Conservation (phyloP, 2,888 invertebrate genomes). For the Sinopyrophorus schimmeli region DNA sequence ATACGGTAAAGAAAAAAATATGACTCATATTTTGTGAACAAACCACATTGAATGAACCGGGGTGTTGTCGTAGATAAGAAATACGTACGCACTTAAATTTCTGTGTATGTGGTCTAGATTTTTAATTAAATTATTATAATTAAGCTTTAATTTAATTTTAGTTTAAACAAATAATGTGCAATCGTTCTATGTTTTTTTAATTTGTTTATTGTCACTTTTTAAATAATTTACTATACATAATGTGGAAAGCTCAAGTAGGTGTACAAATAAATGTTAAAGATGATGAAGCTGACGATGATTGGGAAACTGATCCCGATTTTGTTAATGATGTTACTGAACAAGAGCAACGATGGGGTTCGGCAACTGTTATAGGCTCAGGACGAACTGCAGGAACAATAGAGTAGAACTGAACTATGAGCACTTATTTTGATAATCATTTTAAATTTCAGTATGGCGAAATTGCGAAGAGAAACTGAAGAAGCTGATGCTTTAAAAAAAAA, state of each 20-base stretch:
- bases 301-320: constrained; percentile 96
- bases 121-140: no score
- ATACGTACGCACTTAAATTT: no score
- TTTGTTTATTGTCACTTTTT: background rate
- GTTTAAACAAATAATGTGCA: no score
- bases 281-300: constrained; percentile 70
- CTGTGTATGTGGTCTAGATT: no score
- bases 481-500: constrained; percentile 76
- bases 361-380: constrained; percentile 79
- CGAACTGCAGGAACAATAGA: constrained; percentile 76
- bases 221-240: constrained; percentile 55
- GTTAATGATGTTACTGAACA: constrained; percentile 93
- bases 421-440: background rate
- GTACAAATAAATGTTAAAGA: constrained; percentile 58
- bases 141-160: no score
- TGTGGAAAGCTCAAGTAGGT: constrained; percentile 79
- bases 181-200: constrained; percentile 1
- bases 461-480: constrained; percentile 78
- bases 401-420: constrained; percentile 20
- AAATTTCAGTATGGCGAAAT: constrained; percentile 75
- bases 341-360: constrained; percentile 91
- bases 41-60: no score
- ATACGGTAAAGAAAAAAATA: no score
- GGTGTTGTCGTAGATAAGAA: no score
- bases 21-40: no score